Base-by-base conservation (phyloP, 2,113 vertebrate species). In the Cyprinodon brontotheroides region DNA sequence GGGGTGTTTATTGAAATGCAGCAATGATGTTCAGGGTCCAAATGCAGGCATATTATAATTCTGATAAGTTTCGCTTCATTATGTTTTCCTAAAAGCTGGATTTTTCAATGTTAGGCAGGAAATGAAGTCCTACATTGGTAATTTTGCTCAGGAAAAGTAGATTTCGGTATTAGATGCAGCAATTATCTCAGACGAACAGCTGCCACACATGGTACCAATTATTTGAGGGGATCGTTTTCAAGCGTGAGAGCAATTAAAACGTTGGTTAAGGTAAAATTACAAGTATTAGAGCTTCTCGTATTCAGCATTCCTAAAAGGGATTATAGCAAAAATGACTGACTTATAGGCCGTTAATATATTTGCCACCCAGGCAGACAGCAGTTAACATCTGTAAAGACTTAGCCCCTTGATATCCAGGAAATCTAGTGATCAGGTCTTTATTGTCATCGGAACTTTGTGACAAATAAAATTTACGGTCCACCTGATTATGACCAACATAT, bases 1-100 rank as follows among this genome's bases (percentile, higher is more conserved):
- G 75, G 22, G 68, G 78, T 68, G 87, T 88, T 91, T 86, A 90
- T 72, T 86, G 74, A 88, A 86, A 89, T 85, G 65, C 75, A 68
- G 65, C 80, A 45, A 65, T 70, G 41, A 81, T 73, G 68, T 50
- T 57, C 86, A 77, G 6, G 73, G 74, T 71, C 64, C 47, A 72
- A 75, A 86, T 57, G 61, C 57, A 65, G 74, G 74, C 77, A 69
- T 43, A 67, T 66, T 38, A 68, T 79, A 40, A 59, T 29, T 53
- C 71, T 59, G 75, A 48, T 71, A 64, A 72, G 74, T 39, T 38
- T 38, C 40, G 45, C 59, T 39, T 72, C 70, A 78, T 68, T 70
- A n/a, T 53, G 53, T 72, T 72, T 76, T 48, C 39, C 61, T 68
- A 72, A 87, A 79, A 77, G 65, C 67, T 69, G 8, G 45, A 72